Conservation (phyloP, 2,888 invertebrate genomes). For the Eupithecia subfuscata region DNA sequence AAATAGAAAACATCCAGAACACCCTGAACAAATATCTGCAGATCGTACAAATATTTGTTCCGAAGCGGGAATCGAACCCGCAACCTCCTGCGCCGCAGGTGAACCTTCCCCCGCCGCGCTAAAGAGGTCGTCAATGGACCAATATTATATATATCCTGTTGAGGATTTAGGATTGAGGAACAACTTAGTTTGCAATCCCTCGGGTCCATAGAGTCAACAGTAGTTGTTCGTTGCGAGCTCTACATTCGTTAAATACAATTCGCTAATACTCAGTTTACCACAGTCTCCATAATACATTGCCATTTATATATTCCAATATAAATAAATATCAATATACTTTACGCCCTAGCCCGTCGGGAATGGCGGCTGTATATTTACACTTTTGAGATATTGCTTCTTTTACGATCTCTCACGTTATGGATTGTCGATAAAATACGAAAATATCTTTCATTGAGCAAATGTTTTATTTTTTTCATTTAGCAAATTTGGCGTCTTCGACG, state of each 20-base stretch:
- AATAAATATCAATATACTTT: slow-evolving; percentile 72
- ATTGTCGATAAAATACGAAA: slow-evolving; percentile 67
- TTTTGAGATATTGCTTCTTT: slow-evolving; percentile 73
- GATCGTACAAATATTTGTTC: no score
- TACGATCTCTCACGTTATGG: slow-evolving; percentile 75
- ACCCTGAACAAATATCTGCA: no score
- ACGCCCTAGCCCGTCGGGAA: slow-evolving; percentile 50
- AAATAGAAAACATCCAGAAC: no score
- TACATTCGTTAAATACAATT: neutral
- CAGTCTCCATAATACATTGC: neutral
- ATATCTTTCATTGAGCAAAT: slow-evolving; percentile 33
- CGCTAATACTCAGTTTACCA: neutral
- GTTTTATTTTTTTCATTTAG: slow-evolving; percentile 18
- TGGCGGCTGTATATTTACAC: slow-evolving; percentile 72
- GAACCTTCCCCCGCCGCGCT: no score
- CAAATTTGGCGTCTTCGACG: neutral
- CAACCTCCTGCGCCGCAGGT: no score
- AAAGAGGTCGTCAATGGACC: no score
- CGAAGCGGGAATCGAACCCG: no score
- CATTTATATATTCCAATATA: slow-evolving; percentile 14
- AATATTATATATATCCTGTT: no score
- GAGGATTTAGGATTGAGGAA: no score
- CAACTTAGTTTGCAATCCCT: no score
- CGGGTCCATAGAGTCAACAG: no score
- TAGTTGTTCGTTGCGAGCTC: no score